Evolutionary conservation across 1,140 invertebrate genomes (phyloP).

Genomic region (Temnothorax nylanderi): DNA sequence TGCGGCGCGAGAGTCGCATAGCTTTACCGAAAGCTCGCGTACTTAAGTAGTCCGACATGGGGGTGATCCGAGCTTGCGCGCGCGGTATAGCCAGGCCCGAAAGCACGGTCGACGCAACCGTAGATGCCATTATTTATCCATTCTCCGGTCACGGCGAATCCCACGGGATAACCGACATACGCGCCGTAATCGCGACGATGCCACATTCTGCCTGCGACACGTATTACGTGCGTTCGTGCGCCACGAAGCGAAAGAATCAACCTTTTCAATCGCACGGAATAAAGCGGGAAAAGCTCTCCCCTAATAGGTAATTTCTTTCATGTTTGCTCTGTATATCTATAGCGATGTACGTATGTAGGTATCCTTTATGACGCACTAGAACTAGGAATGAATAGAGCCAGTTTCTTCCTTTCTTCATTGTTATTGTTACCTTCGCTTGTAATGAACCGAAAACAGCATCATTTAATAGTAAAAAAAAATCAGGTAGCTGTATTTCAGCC

Average conservation of each 20-base stretch:
- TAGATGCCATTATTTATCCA: slow-evolving; percentile 82
- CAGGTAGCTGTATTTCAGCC: background rate
- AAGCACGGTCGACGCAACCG: slow-evolving; percentile 55
- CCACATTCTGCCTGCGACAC: slow-evolving; percentile 61
- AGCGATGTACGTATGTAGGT: background rate
- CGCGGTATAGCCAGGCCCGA: slow-evolving; percentile 28
- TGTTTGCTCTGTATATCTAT: background rate
- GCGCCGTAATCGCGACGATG: slow-evolving; percentile 79
- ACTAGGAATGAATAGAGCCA: background rate
- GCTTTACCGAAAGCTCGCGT: slow-evolving; percentile 63
- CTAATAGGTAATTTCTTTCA: slow-evolving; percentile 24
- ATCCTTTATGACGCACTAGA: background rate
- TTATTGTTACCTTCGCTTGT: background rate
- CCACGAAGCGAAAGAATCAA: slow-evolving; percentile 63
- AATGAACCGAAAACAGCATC: background rate
- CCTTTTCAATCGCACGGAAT: slow-evolving; percentile 57
- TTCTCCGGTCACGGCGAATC: slow-evolving; percentile 79
- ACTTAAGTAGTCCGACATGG: slow-evolving; percentile 8
- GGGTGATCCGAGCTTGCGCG: slow-evolving; percentile 35
- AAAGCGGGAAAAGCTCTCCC: slow-evolving; percentile 34
- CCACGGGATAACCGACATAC: slow-evolving; percentile 78
- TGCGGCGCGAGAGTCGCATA: background rate
- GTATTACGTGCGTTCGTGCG: background rate
- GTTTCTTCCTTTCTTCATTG: background rate
- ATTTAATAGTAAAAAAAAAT: background rate